Percentiles rank a stretch among this genome's conserved stretches.
Evolutionary conservation across 2,888 invertebrate genomes (phyloP).

Genomic region (Parelbella ahira): DNA sequence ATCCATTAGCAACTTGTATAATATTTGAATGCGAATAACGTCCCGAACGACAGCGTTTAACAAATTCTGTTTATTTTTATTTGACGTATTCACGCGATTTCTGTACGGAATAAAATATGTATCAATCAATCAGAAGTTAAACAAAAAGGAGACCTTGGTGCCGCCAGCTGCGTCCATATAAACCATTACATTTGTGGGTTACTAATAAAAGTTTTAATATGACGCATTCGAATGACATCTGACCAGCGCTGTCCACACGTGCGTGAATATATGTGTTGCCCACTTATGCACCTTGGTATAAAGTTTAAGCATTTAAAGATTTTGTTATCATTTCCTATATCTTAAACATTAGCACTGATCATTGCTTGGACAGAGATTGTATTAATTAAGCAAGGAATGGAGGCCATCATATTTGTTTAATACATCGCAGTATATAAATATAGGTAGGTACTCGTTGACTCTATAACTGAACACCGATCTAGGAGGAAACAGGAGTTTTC

Average conservation of each 20-base stretch:
- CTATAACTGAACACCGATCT: too few relatives aligned
- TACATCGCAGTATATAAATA: too few relatives aligned
- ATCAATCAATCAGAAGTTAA: conserved; percentile 56
- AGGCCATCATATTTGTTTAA: too few relatives aligned
- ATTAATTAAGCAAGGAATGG: too few relatives aligned
- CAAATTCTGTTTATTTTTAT: conserved; percentile 31
- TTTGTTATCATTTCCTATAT: too few relatives aligned
- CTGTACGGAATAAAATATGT: conserved; percentile 46
- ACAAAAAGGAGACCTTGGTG: conserved; percentile 55
- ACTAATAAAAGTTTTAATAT: conserved; percentile 58
- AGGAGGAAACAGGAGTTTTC: too few relatives aligned
- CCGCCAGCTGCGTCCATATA: conserved; percentile 53
- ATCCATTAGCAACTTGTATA: conserved; percentile 9
- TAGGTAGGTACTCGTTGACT: too few relatives aligned
- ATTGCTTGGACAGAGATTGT: too few relatives aligned
- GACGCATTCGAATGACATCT: conserved; percentile 40
- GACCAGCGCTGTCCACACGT: conserved; percentile 26
- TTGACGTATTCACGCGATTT: conserved; percentile 37
- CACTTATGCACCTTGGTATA: too few relatives aligned
- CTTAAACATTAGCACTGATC: too few relatives aligned
- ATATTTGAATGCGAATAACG: conserved; percentile 29
- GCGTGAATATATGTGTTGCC: too few relatives aligned
- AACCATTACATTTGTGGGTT: conserved; percentile 51
- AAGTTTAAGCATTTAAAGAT: too few relatives aligned
- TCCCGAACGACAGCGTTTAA: conserved; percentile 11